Evolutionary conservation across 2,113 vertebrate genomes (phyloP).

Genomic region (Cathartes aura): DNA sequence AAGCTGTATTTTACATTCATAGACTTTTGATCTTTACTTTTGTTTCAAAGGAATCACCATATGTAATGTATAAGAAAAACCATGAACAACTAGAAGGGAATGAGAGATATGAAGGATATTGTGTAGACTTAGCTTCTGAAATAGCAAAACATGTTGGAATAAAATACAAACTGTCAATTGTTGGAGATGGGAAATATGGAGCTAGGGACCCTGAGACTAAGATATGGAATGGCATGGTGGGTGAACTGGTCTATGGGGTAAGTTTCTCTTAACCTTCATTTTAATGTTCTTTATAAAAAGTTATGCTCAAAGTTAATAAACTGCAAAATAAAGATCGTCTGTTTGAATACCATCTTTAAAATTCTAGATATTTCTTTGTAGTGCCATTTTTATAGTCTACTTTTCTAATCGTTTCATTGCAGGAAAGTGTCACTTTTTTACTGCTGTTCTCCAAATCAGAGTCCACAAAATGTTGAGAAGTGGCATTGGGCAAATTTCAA

Average conservation of each 20-base stretch:
- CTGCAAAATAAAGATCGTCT: slow-evolving; percentile 49
- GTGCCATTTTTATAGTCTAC: background rate
- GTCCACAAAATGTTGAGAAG: background rate
- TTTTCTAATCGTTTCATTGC: slow-evolving; percentile 10
- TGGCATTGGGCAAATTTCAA: background rate
- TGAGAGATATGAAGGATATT: slow-evolving; percentile 99
- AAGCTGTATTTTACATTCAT: slow-evolving; percentile 81
- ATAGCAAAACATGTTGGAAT: slow-evolving; percentile 99
- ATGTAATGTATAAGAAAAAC: slow-evolving; percentile 99
- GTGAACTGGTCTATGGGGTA: slow-evolving; percentile 99
- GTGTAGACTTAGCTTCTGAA: slow-evolving; percentile 99
- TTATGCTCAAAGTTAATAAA: slow-evolving; percentile 45
- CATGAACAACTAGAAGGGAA: slow-evolving; percentile 98
- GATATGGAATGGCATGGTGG: slow-evolving; percentile 99
- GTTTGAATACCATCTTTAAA: slow-evolving; percentile 38
- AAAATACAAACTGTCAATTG: slow-evolving; percentile 99
- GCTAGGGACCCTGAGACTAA: slow-evolving; percentile 98
- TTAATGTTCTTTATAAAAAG: slow-evolving; percentile 53
- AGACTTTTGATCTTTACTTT: slow-evolving; percentile 72
- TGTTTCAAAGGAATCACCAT: slow-evolving; percentile 96
- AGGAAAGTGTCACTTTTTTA: background rate
- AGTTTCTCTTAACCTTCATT: slow-evolving; percentile 80
- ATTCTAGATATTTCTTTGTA: slow-evolving; percentile 60
- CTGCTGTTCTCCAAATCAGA: background rate
- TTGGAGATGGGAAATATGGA: slow-evolving; percentile 97